phyloP scores from a whole-genome alignment of 2,888 invertebrate genomes.

The Brachyopa scutellaris region DNA sequence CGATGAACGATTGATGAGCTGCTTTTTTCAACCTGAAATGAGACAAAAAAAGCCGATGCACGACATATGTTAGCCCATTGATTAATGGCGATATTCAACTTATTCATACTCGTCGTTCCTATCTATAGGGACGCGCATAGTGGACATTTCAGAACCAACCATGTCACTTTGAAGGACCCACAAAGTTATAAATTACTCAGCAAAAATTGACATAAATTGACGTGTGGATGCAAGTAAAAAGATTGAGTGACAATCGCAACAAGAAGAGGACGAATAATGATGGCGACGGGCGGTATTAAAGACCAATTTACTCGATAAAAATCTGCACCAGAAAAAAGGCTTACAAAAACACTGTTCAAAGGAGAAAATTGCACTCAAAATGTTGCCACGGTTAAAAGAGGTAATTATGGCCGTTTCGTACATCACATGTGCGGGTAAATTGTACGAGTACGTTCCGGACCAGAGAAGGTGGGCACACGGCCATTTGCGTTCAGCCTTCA shows the following conservation, averaged over 20 bases:
- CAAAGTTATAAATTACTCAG: conserved; percentile 71
- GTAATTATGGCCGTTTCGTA: conserved; percentile 65
- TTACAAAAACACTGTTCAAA: not conserved
- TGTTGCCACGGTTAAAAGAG: conserved; percentile 65
- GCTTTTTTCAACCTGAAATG: conserved; percentile 80
- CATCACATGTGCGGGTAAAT: conserved; percentile 64
- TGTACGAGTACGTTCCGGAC: conserved; percentile 14
- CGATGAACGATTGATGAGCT: conserved; percentile 85
- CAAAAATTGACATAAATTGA: conserved; percentile 72
- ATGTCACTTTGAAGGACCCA: conserved; percentile 56
- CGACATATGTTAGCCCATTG: conserved; percentile 60
- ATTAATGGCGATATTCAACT: conserved; percentile 60
- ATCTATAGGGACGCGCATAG: conserved; percentile 12
- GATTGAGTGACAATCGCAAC: conserved; percentile 69
- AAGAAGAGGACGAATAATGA: conserved; percentile 55
- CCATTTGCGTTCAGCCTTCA: conserved; percentile 33
- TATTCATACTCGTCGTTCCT: conserved; percentile 1
- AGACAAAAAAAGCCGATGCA: conserved; percentile 20
- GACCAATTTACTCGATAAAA: conserved; percentile 68
- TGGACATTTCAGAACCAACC: conserved; percentile 10
- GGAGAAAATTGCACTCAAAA: conserved; percentile 54
- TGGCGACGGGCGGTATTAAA: conserved; percentile 59
- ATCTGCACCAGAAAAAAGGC: not conserved
- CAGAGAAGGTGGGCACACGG: conserved; percentile 22
- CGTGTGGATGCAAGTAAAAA: conserved; percentile 57